Evolutionary conservation across 30 jellyfish, hydroid and myxozoan genomes (phyloP).

Genomic region (Cassiopea xamachana): DNA sequence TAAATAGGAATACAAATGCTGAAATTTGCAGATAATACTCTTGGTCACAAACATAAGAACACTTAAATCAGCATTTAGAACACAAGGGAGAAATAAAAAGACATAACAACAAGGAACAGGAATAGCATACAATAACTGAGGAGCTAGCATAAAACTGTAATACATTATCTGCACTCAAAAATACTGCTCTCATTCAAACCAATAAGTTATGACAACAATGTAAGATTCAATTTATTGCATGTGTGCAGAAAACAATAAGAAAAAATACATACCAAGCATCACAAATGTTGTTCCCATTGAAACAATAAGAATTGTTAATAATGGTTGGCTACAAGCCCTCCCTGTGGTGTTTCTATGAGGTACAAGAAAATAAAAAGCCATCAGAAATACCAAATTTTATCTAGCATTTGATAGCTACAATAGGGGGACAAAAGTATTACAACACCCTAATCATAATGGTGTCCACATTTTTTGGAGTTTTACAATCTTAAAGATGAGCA

Average conservation of each 20-base stretch:
- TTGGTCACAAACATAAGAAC: too few species aligned
- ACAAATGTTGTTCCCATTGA: slow-evolving; percentile 90
- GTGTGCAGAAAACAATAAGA: background rate
- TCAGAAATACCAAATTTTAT: background rate
- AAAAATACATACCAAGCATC: slow-evolving; percentile 64
- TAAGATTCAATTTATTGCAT: background rate
- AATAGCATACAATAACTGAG: too few species aligned
- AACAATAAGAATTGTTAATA: slow-evolving; percentile 71
- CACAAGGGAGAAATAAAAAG: too few species aligned
- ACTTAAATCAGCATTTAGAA: too few species aligned
- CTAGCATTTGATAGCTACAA: background rate
- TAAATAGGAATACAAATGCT: slow-evolving; percentile 85
- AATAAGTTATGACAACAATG: background rate
- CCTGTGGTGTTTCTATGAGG: slow-evolving; percentile 55
- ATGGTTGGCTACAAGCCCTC: slow-evolving; percentile 87
- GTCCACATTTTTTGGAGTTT: too few species aligned
- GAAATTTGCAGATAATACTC: background rate
- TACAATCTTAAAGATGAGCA: too few species aligned
- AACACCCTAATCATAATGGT: too few species aligned
- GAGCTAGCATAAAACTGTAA: too few species aligned
- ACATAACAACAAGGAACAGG: too few species aligned
- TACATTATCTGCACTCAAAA: background rate
- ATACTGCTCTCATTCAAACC: background rate
- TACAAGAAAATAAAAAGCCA: background rate
- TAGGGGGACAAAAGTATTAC: too few species aligned